Evolutionary conservation across 2,888 invertebrate genomes (phyloP), one percentile per base, ranked within the genome.

Genomic region (Sialis fuliginosa): DNA sequence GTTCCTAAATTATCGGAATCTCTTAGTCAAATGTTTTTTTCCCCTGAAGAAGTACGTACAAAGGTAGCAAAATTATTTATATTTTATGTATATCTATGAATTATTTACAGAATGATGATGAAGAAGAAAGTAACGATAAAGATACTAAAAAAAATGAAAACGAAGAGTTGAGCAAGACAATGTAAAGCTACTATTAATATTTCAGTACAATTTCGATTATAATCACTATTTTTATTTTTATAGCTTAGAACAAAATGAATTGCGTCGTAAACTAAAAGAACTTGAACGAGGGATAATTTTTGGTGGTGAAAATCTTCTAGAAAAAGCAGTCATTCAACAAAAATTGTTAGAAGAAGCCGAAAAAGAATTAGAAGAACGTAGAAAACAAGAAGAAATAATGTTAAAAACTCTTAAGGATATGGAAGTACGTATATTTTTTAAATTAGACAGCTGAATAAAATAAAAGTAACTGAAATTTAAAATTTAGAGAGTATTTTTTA

Each of bases 241-340:
- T 50, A 73, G 74, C 52, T 66, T 69, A 45, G 91, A 91, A 59
- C 91, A 92, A 61, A 81, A 84, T 51, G 79, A 81, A 45, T 62
- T 96, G 5, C 75, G 83, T 49, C 81, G 86, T 49, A 93, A 95
- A 60, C 76, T 98, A 48, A 77, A 81, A 51, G 83, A 85, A 6
- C 74, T 98, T 44, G 93, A 97, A 63, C 90, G 89, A 53, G 96
- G 95, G 65, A 92, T 98, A 47, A 75, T 98, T 22, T 90, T 97
- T 0, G 98, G 98, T 0, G 98, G 98, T 0, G 97, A 96, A 68
- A 98, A 98, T 68, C 73, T 98, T 6, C 71, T 98, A 51, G 97
- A 97, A 62, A 96, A 96, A 62, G 95, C 95, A 0, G 91, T 96
- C 60, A 81, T 88, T 1, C 97, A 98, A 63, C 85, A 93, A 48